Evolutionary conservation across 1,140 invertebrate genomes (phyloP).

Genomic region (Caenorhabditis remanei): DNA sequence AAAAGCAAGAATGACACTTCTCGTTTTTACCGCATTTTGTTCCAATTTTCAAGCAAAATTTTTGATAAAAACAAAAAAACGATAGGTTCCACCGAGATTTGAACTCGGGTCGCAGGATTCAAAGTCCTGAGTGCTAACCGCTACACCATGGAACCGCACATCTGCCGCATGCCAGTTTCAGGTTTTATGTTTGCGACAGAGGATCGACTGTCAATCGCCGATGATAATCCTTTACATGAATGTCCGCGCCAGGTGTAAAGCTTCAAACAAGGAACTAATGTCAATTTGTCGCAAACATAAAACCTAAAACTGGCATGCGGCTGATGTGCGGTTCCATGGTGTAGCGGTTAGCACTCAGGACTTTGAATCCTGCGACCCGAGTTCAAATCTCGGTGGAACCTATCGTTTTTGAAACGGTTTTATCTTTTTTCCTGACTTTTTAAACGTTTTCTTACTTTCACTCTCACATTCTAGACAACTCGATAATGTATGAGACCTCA

Average conservation of each 20-base stretch:
- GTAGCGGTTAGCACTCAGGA: constrained; percentile 77
- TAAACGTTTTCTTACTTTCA: too few relatives aligned
- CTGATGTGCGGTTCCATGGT: constrained; percentile 67
- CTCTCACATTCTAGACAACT: too few relatives aligned
- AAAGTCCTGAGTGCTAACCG: constrained; percentile 91
- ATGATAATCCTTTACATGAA: too few relatives aligned
- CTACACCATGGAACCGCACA: constrained; percentile 83
- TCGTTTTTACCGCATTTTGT: too few relatives aligned
- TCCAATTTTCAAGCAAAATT: background rate
- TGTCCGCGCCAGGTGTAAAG: too few relatives aligned
- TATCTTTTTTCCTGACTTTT: too few relatives aligned
- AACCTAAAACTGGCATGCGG: background rate
- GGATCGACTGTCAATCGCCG: too few relatives aligned
- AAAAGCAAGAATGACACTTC: too few relatives aligned
- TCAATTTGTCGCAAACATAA: too few relatives aligned
- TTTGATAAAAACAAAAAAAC: background rate
- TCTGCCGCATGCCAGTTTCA: background rate
- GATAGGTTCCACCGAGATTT: constrained; percentile 81
- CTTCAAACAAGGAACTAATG: too few relatives aligned
- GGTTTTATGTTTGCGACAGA: too few relatives aligned
- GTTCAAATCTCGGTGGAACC: constrained; percentile 73
- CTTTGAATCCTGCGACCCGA: constrained; percentile 77
- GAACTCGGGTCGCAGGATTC: constrained; percentile 90
- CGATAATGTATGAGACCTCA: too few relatives aligned
- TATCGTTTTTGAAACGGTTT: background rate